Evolutionary conservation across 2,113 vertebrate species (phyloP).

Genomic region (Fregetta grallaria): DNA sequence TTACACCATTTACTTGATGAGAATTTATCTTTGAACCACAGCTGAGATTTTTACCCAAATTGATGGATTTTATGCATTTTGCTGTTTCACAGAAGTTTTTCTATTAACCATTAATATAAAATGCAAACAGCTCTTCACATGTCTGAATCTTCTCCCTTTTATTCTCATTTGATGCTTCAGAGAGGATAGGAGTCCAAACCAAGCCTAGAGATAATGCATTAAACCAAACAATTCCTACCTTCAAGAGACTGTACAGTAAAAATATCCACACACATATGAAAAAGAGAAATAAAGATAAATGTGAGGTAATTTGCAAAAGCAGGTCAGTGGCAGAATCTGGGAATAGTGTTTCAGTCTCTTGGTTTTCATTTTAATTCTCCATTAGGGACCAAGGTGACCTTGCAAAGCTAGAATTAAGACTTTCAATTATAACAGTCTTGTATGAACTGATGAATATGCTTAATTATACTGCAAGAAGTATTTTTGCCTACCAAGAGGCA

Average conservation of each 20-base stretch:
- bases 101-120: not conserved
- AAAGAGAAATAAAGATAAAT: not conserved
- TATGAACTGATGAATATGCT: not conserved
- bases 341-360: not conserved
- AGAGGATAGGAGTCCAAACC: not conserved
- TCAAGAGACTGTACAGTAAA: not conserved
- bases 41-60: not conserved
- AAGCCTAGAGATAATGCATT: not conserved
- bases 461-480: conserved; percentile 1
- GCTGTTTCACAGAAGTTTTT: not conserved
- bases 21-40: not conserved
- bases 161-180: not conserved
- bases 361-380: not conserved
- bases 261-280: not conserved
- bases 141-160: not conserved
- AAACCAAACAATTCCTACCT: not conserved
- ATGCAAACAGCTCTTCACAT: not conserved
- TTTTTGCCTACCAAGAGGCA: not conserved
- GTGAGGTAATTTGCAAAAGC: conserved; percentile 20
- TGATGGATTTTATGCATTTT: not conserved
- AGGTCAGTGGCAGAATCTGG: not conserved
- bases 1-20: not conserved
- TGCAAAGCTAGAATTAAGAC: not conserved
- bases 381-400: conserved; percentile 20
- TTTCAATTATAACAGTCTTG: conserved; percentile 30